phyloP scores from a whole-genome alignment of 1,140 invertebrate genomes.

The Paraescarpia echinospica region DNA sequence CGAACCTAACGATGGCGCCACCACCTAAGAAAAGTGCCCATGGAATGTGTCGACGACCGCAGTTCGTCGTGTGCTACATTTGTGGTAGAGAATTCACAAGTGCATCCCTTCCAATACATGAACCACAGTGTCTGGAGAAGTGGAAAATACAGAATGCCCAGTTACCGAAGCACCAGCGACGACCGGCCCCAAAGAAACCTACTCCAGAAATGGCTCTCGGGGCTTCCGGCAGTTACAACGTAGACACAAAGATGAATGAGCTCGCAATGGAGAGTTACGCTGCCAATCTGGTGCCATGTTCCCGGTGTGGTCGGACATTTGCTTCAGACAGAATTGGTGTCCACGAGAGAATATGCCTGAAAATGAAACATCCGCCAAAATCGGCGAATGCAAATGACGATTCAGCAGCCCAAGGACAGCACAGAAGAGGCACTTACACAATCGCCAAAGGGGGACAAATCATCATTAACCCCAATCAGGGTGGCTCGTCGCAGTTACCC shows the following conservation, averaged over 20 bases:
- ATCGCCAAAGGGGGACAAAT: not conserved
- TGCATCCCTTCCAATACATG: conserved; percentile 71
- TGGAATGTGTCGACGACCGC: not conserved
- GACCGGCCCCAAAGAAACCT: conserved; percentile 67
- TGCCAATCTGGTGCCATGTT: conserved; percentile 64
- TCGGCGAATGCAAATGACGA: not conserved
- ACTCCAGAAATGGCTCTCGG: conserved; percentile 30
- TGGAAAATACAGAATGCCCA: conserved; percentile 72
- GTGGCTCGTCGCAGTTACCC: not conserved
- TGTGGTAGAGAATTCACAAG: conserved; percentile 52
- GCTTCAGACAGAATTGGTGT: conserved; percentile 68
- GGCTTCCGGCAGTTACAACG: conserved; percentile 39
- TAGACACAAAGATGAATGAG: conserved; percentile 38
- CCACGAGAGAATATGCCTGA: conserved; percentile 60
- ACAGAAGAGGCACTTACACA: not conserved
- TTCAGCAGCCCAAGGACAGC: not conserved
- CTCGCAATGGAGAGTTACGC: conserved; percentile 45
- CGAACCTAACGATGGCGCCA: not conserved
- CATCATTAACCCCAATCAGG: not conserved
- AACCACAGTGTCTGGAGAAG: conserved; percentile 76
- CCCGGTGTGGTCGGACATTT: conserved; percentile 71
- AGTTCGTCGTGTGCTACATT: conserved; percentile 57
- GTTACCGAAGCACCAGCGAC: conserved; percentile 64
- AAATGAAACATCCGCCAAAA: not conserved
- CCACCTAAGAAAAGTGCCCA: not conserved